Percentiles rank a stretch among this genome's conserved stretches.
These are phyloP conservation scores for Meandrusa payeni DNA, from an alignment of 2,888 invertebrate species.

Conservation along the genomic window DNA sequence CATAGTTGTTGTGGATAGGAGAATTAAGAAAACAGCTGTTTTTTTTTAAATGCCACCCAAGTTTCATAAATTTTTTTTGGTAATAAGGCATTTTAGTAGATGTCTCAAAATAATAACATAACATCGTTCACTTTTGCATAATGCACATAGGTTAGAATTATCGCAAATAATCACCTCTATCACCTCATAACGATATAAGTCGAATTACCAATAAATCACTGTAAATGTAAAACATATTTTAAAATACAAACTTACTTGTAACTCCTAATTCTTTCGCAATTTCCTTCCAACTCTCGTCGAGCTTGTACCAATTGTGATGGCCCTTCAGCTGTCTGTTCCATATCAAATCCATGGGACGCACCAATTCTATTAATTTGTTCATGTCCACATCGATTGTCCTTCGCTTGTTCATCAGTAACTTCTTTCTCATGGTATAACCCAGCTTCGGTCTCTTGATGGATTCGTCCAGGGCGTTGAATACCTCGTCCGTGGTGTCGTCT, in stretches of 20 bases:
- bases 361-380: slow-evolving; percentile 66
- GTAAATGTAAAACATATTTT: too few species aligned
- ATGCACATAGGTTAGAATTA: too few species aligned
- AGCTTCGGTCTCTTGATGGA: slow-evolving; percentile 68
- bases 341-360: slow-evolving; percentile 59
- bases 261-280: slow-evolving; percentile 66
- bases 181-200: too few species aligned
- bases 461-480: slow-evolving; percentile 60
- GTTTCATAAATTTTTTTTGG: too few species aligned
- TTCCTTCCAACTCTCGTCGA: slow-evolving; percentile 74
- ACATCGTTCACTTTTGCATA: too few species aligned
- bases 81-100: too few species aligned
- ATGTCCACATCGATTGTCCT: slow-evolving; percentile 68
- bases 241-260: slow-evolving; percentile 68
- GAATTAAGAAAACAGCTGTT: too few species aligned
- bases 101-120: too few species aligned
- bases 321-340: slow-evolving; percentile 73
- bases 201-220: too few species aligned
- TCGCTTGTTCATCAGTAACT: slow-evolving; percentile 65
- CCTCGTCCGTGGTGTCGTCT: slow-evolving; percentile 62
- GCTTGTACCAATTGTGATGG: slow-evolving; percentile 73
- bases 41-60: too few species aligned
- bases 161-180: too few species aligned
- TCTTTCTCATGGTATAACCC: slow-evolving; percentile 71
- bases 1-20: too few species aligned